Conservation (phyloP, 2,888 invertebrate species). For the Chromoteleia sp. region DNA sequence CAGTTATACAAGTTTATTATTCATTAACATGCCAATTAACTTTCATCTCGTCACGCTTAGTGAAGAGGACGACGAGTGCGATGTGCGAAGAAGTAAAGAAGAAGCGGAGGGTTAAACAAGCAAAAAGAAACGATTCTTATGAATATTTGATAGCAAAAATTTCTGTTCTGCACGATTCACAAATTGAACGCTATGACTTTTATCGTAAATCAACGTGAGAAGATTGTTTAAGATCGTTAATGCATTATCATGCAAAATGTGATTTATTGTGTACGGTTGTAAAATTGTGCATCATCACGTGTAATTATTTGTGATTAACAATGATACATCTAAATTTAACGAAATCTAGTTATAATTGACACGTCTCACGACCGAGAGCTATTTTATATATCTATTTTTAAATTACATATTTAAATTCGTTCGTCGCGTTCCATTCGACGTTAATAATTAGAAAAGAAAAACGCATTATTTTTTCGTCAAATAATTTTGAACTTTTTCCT, state of each 20-base stretch:
- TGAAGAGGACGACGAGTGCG: constrained; percentile 37
- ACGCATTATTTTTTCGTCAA: too few species aligned
- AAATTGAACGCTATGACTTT: constrained; percentile 48
- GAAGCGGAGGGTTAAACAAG: constrained; percentile 24
- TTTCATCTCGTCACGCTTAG: constrained; percentile 74
- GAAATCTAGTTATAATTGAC: constrained; percentile 2
- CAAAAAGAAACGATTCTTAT: constrained; percentile 48
- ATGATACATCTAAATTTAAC: constrained; percentile 24
- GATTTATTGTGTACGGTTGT: constrained; percentile 39
- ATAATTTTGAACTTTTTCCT: not conserved
- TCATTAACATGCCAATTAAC: constrained; percentile 82
- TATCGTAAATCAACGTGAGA: constrained; percentile 43
- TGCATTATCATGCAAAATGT: constrained; percentile 32
- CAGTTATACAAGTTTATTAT: constrained; percentile 80
- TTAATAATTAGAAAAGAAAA: too few species aligned
- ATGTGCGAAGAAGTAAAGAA: constrained; percentile 48
- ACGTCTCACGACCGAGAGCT: too few species aligned
- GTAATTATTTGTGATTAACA: constrained; percentile 49
- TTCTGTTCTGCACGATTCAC: constrained; percentile 39
- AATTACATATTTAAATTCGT: too few species aligned
- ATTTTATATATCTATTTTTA: too few species aligned
- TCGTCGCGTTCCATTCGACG: too few species aligned
- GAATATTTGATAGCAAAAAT: constrained; percentile 59
- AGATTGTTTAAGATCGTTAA: constrained; percentile 33
- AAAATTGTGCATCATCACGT: constrained; percentile 35